Evolutionary conservation across 2,888 invertebrate species (phyloP).

Genomic region (Rhingia rostrata): DNA sequence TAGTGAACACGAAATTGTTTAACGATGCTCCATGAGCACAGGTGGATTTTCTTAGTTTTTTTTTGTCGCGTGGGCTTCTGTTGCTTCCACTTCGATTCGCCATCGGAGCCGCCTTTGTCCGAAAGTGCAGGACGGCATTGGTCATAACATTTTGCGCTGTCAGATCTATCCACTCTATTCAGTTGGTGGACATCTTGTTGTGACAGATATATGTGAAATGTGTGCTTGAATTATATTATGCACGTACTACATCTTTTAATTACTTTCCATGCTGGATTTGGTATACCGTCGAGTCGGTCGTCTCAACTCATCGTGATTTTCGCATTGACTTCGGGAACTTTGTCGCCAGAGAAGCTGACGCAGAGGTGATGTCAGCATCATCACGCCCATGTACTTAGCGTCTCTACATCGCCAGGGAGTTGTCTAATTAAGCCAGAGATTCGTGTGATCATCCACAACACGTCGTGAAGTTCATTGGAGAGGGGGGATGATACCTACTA

Average conservation of each 20-base stretch:
- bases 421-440: conserved; percentile 60
- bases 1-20: conserved; percentile 71
- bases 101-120: conserved; percentile 48
- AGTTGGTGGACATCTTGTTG: conserved; percentile 63
- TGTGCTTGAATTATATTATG: conserved; percentile 60
- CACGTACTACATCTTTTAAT: conserved; percentile 54
- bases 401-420: conserved; percentile 36
- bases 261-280: conserved; percentile 40
- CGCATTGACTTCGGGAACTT: conserved; percentile 17
- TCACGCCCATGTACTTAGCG: conserved; percentile 65
- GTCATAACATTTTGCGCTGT: conserved; percentile 63
- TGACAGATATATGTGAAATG: conserved; percentile 66
- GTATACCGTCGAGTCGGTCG: background rate
- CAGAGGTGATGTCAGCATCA: conserved; percentile 52
- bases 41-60: conserved; percentile 61
- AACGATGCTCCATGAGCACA: conserved; percentile 70
- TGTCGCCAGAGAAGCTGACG: conserved; percentile 29
- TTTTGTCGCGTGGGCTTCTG: conserved; percentile 67
- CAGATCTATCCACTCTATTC: conserved; percentile 62
- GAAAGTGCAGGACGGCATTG: conserved; percentile 56
- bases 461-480: conserved; percentile 39
- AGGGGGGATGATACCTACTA: conserved; percentile 3
- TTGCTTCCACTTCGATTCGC: conserved; percentile 23
- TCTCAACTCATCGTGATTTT: conserved; percentile 8
- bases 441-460: conserved; percentile 57